Base-by-base conservation (phyloP, 2,113 vertebrate genomes). In the Xyliphius kryptos region DNA sequence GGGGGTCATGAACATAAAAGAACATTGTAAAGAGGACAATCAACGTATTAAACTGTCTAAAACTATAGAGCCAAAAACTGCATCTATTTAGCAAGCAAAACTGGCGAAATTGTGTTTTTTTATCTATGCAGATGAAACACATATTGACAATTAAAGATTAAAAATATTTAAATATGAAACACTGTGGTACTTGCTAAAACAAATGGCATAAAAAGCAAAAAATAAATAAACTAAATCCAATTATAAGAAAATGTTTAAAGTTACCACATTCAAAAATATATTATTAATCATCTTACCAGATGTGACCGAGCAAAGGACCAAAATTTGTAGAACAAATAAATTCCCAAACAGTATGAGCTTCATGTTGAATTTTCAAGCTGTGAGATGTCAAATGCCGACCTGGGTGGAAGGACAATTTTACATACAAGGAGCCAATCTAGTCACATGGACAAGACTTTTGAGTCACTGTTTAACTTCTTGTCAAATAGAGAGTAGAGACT, bases 391-490 rank as follows among this genome's bases (percentile, higher is more conserved):
- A 41, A 41, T 37, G 40, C 32, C 6, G 12, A 68, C 41, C 9
- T n/a, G 41, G 21, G 14, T 14, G 15, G 17, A 14, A 26, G 2
- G 11, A 17, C 22, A 41, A 1, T 6, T 16, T 62, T 65, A 61
- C 66, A 66, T 26, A 57, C 51, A 11, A 44, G 32, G 56, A 47
- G 46, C 20, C 2, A 36, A 3, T 3, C 8, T 57, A 9, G n/a
- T 38, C 46, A 61, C 8, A 2, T 6, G 21, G 17, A 26, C 17
- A 16, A 69, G 32, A 66, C 6, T 9, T 41, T 9, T 32, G 52
- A 50, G 78, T 68, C 68, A 87, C 56, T 84, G 38, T 84, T 87
- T 86, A 84, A 84, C 82, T 48, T 52, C 6, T 58, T n/a, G 38
- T 61, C 60, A 84, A 76, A 71, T 63, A 80, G 72, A 72, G 11